phyloP scores from a whole-genome alignment of 2,888 invertebrate genomes.

The Epinotia nisella region DNA sequence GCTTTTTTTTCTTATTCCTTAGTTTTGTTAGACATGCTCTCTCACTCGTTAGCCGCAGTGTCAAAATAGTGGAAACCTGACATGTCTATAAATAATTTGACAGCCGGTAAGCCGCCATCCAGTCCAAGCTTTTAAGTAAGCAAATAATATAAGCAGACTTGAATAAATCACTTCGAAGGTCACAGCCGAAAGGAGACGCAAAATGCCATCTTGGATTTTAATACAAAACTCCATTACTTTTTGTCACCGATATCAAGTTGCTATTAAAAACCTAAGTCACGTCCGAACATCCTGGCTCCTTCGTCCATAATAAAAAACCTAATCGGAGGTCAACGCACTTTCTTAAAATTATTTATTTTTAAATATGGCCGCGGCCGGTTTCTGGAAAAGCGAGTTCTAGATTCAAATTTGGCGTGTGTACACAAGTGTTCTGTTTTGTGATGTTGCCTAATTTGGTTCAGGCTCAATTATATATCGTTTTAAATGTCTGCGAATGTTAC shows the following conservation, averaged over 20 bases:
- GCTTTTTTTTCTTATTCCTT: background rate
- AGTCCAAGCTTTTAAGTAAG: background rate
- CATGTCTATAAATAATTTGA: background rate
- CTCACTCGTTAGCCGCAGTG: background rate
- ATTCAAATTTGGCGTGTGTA: constrained; percentile 43
- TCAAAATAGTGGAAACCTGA: background rate
- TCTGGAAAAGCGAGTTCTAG: constrained; percentile 40
- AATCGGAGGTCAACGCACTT: constrained; percentile 39
- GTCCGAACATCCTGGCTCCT: constrained; percentile 39
- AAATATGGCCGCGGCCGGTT: constrained; percentile 40
- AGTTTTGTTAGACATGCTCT: background rate
- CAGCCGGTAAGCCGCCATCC: background rate
- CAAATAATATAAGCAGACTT: background rate
- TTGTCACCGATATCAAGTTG: constrained; percentile 35
- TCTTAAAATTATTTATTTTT: constrained; percentile 39
- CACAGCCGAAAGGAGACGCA: constrained; percentile 19
- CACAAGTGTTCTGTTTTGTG: constrained; percentile 37
- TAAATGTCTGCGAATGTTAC: background rate
- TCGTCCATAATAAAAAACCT: constrained; percentile 40
- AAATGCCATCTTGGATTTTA: constrained; percentile 23
- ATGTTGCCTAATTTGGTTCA: constrained; percentile 40
- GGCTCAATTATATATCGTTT: constrained; percentile 14
- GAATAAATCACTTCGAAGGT: constrained; percentile 20
- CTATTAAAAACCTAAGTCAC: constrained; percentile 40
- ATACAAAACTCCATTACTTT: constrained; percentile 26